These are phyloP conservation scores for Vulpes lagopus DNA, from an alignment of 2,113 vertebrate species.

Conservation along the genomic window DNA sequence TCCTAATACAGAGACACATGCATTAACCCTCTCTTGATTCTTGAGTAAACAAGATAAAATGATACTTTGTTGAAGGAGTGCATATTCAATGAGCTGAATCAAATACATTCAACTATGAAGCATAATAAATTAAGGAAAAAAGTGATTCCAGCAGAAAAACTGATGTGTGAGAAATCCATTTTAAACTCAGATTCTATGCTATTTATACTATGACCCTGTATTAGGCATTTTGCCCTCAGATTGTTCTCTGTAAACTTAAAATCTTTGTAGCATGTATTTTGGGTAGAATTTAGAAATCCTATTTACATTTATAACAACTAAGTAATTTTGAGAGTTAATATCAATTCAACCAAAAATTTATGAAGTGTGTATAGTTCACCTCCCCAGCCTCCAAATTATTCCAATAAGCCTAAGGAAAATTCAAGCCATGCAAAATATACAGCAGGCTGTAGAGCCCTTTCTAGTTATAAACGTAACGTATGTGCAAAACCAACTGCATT, in stretches of 20 bases:
- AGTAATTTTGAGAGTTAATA: conserved; percentile 39
- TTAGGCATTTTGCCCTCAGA: neutral
- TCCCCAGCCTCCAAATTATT: conserved; percentile 24
- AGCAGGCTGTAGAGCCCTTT: conserved; percentile 28
- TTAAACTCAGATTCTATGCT: neutral
- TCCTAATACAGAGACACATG: neutral
- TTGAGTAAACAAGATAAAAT: conserved; percentile 50
- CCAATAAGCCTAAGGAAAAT: conserved; percentile 49
- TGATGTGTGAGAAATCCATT: neutral
- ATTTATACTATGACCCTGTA: neutral
- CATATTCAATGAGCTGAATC: neutral
- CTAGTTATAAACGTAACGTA: neutral
- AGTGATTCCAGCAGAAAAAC: neutral
- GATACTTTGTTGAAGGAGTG: neutral
- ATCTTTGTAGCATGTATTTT: neutral
- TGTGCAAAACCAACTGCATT: conserved; percentile 40
- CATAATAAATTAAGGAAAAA: neutral
- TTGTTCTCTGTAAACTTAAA: neutral
- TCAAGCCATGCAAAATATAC: conserved; percentile 17
- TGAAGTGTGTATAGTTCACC: neutral
- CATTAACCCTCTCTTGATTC: conserved; percentile 31
- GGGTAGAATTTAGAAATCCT: conserved; percentile 18
- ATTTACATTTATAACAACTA: neutral
- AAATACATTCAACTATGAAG: conserved; percentile 51
- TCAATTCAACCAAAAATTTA: conserved; percentile 42